Percentiles rank a stretch among this genome's conserved stretches.
phyloP scores from a whole-genome alignment of 92 coral and sea anemone genomes.

The Hydrozoanthus gracilis region DNA sequence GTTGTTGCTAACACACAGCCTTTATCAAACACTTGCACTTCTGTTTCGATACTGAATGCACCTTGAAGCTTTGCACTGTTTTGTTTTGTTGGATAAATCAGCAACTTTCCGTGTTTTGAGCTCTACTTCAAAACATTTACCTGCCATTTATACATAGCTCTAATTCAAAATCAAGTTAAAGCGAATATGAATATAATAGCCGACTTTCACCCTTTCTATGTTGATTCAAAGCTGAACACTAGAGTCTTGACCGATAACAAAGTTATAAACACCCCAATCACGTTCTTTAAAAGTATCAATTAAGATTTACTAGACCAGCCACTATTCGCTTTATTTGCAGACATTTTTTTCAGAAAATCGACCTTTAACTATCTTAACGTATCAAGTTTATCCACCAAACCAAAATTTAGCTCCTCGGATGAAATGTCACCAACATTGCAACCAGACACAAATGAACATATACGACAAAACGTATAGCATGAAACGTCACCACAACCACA shows the following conservation, averaged over 20 bases:
- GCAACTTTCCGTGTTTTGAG: no score
- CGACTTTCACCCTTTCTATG: not conserved
- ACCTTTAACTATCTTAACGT: not conserved
- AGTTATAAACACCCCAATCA: no score
- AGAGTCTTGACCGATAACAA: not conserved
- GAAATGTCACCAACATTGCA: not conserved
- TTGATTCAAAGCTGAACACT: not conserved
- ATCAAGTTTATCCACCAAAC: not conserved
- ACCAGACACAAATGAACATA: not conserved
- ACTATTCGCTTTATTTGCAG: conserved; percentile 6
- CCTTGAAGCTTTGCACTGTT: no score
- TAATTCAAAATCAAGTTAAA: not conserved
- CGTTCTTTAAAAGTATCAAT: conserved; percentile 8
- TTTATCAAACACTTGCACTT: no score
- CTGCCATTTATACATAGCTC: not conserved
- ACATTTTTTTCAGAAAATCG: conserved; percentile 18
- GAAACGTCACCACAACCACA: not conserved
- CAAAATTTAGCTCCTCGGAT: not conserved
- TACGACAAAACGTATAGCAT: no score
- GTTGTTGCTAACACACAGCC: no score
- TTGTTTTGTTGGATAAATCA: no score
- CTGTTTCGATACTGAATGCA: no score
- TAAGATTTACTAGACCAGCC: not conserved
- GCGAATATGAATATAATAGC: not conserved
- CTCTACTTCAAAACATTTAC: not conserved